Percentiles rank a stretch among this genome's conserved stretches.
phyloP scores from a whole-genome alignment of 2,113 vertebrate genomes.

The Tenebrosternarchus preto region DNA sequence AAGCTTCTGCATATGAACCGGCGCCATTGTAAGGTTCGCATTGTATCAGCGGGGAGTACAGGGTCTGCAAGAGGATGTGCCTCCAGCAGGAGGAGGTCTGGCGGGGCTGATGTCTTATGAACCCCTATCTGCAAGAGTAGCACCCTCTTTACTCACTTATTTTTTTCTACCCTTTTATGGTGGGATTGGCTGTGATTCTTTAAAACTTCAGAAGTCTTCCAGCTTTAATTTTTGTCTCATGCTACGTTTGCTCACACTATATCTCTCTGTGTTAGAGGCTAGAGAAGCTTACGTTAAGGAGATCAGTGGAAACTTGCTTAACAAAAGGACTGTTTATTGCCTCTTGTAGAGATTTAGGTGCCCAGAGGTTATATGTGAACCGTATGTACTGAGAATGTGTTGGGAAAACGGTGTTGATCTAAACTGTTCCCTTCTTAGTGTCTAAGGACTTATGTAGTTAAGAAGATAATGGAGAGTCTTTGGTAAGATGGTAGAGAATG shows the following conservation, averaged over 20 bases:
- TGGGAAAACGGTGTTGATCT: background rate
- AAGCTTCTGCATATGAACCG: slow-evolving; percentile 43
- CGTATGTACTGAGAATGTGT: background rate
- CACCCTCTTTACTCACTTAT: slow-evolving; percentile 18
- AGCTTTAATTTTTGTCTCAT: background rate
- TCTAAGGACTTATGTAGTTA: background rate
- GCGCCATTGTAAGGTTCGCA: slow-evolving; percentile 14
- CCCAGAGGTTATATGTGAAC: slow-evolving; percentile 8
- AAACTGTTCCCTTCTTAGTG: background rate
- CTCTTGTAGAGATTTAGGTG: background rate
- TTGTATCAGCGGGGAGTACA: slow-evolving; percentile 29
- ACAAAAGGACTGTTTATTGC: slow-evolving; percentile 33
- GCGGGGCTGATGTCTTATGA: slow-evolving; percentile 6
- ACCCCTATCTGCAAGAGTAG: slow-evolving; percentile 29
- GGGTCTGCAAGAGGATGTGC: slow-evolving; percentile 29
- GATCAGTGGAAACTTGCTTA: slow-evolving; percentile 31
- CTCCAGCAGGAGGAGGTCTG: slow-evolving; percentile 24
- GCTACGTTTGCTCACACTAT: background rate
- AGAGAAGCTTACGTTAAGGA: slow-evolving; percentile 38
- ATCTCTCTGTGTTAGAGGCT: slow-evolving; percentile 14
- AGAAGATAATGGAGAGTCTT: background rate
- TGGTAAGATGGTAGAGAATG: background rate
- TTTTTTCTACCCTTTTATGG: slow-evolving; percentile 27
- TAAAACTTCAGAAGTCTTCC: slow-evolving; percentile 1
- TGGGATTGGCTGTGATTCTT: slow-evolving; percentile 18